Evolutionary conservation across 2,888 invertebrate species (phyloP), one percentile per base, ranked within the genome.

Genomic region (Pherbina coryleti): DNA sequence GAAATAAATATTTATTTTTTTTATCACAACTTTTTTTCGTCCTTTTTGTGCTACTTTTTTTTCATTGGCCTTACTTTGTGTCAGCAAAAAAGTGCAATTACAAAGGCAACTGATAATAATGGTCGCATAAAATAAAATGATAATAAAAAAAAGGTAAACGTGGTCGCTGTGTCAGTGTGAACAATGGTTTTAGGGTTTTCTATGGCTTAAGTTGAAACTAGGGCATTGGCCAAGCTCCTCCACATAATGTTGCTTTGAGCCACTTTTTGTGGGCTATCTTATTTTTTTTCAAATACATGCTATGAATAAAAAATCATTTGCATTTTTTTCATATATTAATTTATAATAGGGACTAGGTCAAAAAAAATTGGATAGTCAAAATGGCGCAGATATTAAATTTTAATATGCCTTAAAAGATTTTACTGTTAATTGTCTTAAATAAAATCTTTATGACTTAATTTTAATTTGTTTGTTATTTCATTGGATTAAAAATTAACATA

Each of bases 1-100:
- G 69, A 69, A 69, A 69, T 69, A 51, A 22, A 69, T 69, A 44
- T 49, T 49, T 28, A 49, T 69, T 28, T 28, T 17, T 44, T 7
- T 5, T 19, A 11, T 17, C 34, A n/a, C 34, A 7, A 17, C 5
- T 62, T 17, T 14, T 17, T 25, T 14, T 7, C 11, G 5, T 14
- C 22, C 8, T 28, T 11, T 28, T 37, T 37, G 19, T 66, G 8
- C 44, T 7, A 11, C 19, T 66, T 19, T 44, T 66, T 14, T 37
- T 34, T 19, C 66, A 7, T 22, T 37, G 1, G 11, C 64, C n/a
- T 14, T 8, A 7, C 31, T 62, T 62, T 62, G 25, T 34, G 64
- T 5, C 22, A 34, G 64, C 55, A 19, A 55, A 55, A 44, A 44
- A 44, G 44, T 44, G 44, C 44, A 44, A 44, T 44, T 44, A 44